phyloP scores from a whole-genome alignment of 2,113 vertebrate genomes.

The Odocoileus virginianus region DNA sequence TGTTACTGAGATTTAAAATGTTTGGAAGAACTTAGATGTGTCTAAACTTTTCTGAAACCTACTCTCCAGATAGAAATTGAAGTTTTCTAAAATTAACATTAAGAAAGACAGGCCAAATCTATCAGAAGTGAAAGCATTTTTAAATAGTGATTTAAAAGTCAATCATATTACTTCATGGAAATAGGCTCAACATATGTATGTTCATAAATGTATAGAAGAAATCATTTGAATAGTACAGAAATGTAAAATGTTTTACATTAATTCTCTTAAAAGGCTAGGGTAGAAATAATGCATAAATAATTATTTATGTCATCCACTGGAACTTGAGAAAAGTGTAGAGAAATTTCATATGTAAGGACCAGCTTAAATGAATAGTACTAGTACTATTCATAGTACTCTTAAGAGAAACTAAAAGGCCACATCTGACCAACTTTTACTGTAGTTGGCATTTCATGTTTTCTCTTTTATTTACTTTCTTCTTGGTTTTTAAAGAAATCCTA shows the following conservation, averaged over 20 bases:
- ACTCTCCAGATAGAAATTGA: slow-evolving; percentile 32
- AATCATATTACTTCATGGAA: slow-evolving; percentile 44
- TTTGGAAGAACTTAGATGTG: slow-evolving; percentile 24
- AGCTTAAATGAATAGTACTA: too few species aligned
- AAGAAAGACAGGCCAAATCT: slow-evolving; percentile 50
- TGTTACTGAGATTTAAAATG: slow-evolving; percentile 57
- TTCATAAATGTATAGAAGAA: slow-evolving; percentile 50
- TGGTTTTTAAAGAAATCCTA: slow-evolving; percentile 24
- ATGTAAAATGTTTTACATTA: not conserved
- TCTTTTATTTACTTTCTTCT: not conserved
- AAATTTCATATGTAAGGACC: too few species aligned
- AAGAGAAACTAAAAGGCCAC: not conserved
- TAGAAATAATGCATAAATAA: slow-evolving; percentile 37
- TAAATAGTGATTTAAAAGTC: slow-evolving; percentile 62
- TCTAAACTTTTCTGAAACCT: slow-evolving; percentile 39
- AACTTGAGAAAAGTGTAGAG: too few species aligned
- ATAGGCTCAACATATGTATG: slow-evolving; percentile 32
- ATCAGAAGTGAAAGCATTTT: slow-evolving; percentile 58
- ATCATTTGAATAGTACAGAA: slow-evolving; percentile 16
- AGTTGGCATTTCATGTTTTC: not conserved
- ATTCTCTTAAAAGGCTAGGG: not conserved
- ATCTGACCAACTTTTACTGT: not conserved
- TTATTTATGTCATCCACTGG: not conserved
- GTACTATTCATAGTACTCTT: too few species aligned
- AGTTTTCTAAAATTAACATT: slow-evolving; percentile 55